Conservation (phyloP, 2,888 invertebrate species). For the Parapristionchus giblindavisi region DNA sequence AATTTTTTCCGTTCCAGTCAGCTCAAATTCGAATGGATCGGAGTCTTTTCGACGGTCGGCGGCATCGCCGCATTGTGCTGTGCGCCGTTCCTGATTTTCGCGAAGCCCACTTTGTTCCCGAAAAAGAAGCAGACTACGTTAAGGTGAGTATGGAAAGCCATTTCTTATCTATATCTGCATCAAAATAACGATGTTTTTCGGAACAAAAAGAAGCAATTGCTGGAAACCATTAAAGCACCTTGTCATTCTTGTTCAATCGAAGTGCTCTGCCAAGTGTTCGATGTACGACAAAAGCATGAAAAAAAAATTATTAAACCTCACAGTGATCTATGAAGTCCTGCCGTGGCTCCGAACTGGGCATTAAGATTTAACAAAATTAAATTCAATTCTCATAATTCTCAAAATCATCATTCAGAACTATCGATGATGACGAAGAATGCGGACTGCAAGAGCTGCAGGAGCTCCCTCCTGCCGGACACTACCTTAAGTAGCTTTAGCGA, state of each 20-base stretch:
- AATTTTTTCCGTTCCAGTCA: too few species aligned
- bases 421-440: constrained; percentile 34
- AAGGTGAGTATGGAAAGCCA: neutral
- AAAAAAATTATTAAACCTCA: neutral
- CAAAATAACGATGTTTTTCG: too few species aligned
- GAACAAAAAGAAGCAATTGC: too few species aligned
- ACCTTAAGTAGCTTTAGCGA: too few species aligned
- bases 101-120: constrained; percentile 1
- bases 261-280: too few species aligned
- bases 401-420: constrained; percentile 6
- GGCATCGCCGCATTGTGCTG: constrained; percentile 2
- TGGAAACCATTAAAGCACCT: too few species aligned
- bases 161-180: neutral
- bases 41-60: neutral
- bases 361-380: neutral
- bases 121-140: constrained; percentile 9
- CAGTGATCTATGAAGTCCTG: too few species aligned
- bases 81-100: constrained; percentile 16
- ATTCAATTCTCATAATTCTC: neutral
- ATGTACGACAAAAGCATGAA: neutral
- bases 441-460: constrained; percentile 29
- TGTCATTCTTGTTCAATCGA: too few species aligned
- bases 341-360: too few species aligned
- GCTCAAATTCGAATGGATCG: neutral
- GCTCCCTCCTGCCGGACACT: constrained; percentile 29